phyloP scores from a whole-genome alignment of 2,888 invertebrate species.

The Plusia festucae region DNA sequence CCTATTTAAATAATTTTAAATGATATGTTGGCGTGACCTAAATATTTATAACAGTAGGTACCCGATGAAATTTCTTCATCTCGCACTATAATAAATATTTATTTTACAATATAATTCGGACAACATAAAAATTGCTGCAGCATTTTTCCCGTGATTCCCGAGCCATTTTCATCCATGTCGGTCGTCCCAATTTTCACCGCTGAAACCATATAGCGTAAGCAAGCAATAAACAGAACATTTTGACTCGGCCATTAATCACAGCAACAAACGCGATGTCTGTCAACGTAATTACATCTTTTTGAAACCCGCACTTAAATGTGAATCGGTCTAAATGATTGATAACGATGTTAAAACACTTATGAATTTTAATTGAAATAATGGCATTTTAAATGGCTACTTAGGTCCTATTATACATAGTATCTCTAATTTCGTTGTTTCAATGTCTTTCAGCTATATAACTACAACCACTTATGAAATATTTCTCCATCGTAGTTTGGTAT shows the following conservation, averaged over 20 bases:
- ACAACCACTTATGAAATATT: too few species aligned
- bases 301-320: slow-evolving; percentile 34
- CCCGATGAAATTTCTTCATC: too few species aligned
- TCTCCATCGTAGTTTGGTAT: too few species aligned
- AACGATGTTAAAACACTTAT: slow-evolving; percentile 32
- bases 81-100: too few species aligned
- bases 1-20: too few species aligned
- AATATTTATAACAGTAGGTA: not conserved
- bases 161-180: slow-evolving; percentile 23
- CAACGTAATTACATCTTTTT: slow-evolving; percentile 57
- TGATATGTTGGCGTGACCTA: too few species aligned
- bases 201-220: slow-evolving; percentile 37
- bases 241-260: slow-evolving; percentile 50
- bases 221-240: slow-evolving; percentile 56
- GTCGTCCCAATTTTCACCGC: slow-evolving; percentile 44
- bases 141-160: slow-evolving; percentile 30
- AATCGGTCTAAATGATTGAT: slow-evolving; percentile 49
- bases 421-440: too few species aligned
- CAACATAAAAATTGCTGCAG: slow-evolving; percentile 22
- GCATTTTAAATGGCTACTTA: too few species aligned
- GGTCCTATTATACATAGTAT: too few species aligned
- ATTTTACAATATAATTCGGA: slow-evolving; percentile 24
- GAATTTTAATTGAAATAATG: slow-evolving; percentile 38
- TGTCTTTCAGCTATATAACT: too few species aligned
- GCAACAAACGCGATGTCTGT: slow-evolving; percentile 52